These are phyloP conservation scores for Malurus cyaneus DNA, from an alignment of 2,113 vertebrate species.

Conservation along the genomic window DNA sequence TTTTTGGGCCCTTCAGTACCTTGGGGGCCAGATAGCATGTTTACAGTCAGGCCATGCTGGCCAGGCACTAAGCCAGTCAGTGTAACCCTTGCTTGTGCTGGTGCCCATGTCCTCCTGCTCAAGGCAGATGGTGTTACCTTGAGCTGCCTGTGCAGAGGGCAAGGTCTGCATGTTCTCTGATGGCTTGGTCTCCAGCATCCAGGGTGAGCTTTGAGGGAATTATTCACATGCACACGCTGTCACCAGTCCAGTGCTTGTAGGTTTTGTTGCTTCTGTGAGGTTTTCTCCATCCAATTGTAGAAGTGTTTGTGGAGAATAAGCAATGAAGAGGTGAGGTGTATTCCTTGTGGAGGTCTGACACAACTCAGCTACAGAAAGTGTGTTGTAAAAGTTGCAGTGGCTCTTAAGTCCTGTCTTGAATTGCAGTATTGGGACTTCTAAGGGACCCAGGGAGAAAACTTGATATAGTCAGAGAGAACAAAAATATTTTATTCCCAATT, in stretches of 20 bases:
- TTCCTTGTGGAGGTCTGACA: neutral
- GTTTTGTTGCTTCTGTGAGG: neutral
- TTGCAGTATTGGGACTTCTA: neutral
- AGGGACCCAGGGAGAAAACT: neutral
- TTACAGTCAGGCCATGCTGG: neutral
- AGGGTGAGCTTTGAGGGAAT: neutral
- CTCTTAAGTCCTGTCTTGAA: neutral
- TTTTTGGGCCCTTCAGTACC: neutral
- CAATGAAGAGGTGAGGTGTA: neutral
- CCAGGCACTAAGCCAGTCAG: neutral
- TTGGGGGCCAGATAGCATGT: neutral
- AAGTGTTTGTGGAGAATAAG: neutral
- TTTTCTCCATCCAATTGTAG: neutral
- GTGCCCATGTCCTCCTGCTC: neutral
- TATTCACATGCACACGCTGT: accelerated
- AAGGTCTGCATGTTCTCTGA: neutral
- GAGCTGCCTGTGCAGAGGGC: neutral
- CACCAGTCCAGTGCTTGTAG: accelerated
- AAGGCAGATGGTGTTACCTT: neutral
- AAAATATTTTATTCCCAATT: neutral
- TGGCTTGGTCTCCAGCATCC: neutral
- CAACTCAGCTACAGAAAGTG: neutral
- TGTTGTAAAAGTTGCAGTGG: neutral
- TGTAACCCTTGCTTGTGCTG: neutral
- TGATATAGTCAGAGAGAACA: neutral